Evolutionary conservation across 2,888 invertebrate species (phyloP).

Genomic region (Apamea crenata): DNA sequence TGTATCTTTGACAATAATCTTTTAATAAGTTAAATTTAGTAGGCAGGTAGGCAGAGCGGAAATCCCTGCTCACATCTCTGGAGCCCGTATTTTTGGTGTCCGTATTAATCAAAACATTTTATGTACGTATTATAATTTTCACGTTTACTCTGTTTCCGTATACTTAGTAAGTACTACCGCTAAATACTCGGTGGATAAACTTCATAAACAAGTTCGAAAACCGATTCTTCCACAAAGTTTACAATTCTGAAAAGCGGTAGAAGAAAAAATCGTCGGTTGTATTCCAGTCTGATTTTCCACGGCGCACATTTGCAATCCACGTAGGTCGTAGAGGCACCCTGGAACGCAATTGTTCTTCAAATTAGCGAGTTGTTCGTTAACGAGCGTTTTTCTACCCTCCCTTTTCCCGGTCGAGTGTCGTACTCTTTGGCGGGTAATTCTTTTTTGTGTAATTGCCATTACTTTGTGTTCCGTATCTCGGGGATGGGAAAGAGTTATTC

Average conservation of each 20-base stretch:
- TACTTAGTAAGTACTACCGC: not conserved
- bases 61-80: not conserved
- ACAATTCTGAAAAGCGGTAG: not conserved
- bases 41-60: too few species aligned
- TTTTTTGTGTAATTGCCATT: conserved; percentile 61
- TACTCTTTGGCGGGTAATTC: conserved; percentile 47
- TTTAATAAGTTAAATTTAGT: not conserved
- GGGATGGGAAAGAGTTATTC: conserved; percentile 2
- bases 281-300: conserved; percentile 50
- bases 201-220: not conserved
- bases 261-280: conserved; percentile 9
- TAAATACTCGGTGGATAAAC: not conserved
- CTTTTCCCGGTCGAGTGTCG: conserved; percentile 62
- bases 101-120: not conserved
- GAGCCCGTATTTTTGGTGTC: not conserved
- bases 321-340: conserved; percentile 47
- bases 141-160: not conserved
- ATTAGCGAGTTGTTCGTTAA: conserved; percentile 73
- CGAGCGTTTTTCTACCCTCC: conserved; percentile 72
- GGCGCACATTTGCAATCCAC: conserved; percentile 58
- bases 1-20: too few species aligned
- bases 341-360: conserved; percentile 68
- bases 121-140: not conserved
- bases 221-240: conserved; percentile 11
- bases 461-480: conserved; percentile 30